phyloP scores from a whole-genome alignment of 2,888 invertebrate genomes.

The Orchesella flavescens region DNA sequence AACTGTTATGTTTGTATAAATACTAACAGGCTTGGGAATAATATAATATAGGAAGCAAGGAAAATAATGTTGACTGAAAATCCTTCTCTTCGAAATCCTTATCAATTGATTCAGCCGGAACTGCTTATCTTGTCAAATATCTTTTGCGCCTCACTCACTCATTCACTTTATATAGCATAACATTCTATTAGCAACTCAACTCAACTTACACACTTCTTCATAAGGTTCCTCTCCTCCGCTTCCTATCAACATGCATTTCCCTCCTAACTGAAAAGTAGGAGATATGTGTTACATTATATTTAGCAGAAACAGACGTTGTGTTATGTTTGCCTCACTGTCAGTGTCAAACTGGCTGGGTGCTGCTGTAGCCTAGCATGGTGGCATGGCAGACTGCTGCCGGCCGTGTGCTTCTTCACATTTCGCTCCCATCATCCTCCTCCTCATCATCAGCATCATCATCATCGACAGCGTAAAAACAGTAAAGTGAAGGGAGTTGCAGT shows the following conservation, averaged over 20 bases:
- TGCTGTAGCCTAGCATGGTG: not conserved
- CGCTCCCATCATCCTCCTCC: too few relatives aligned
- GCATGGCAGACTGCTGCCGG: slow-evolving; percentile 21
- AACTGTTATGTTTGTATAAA: too few relatives aligned
- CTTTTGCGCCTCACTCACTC: slow-evolving; percentile 49
- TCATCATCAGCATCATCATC: too few relatives aligned
- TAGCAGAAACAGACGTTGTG: not conserved
- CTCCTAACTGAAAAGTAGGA: not conserved
- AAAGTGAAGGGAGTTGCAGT: too few relatives aligned
- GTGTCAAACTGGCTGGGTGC: not conserved
- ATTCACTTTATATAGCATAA: too few relatives aligned
- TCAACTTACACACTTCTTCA: not conserved
- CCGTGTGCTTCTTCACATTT: slow-evolving; percentile 3
- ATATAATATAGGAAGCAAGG: not conserved
- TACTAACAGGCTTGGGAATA: too few relatives aligned
- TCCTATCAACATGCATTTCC: not conserved
- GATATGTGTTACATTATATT: not conserved
- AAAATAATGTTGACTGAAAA: slow-evolving; percentile 37
- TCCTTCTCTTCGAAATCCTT: slow-evolving; percentile 55
- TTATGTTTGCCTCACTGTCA: slow-evolving; percentile 5
- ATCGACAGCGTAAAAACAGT: too few relatives aligned
- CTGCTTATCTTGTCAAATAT: slow-evolving; percentile 64
- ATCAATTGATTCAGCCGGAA: slow-evolving; percentile 69
- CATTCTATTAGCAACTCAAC: too few relatives aligned
- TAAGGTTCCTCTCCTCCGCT: not conserved